Conservation (phyloP, 2,113 vertebrate genomes). For the Platysternon megacephalum region DNA sequence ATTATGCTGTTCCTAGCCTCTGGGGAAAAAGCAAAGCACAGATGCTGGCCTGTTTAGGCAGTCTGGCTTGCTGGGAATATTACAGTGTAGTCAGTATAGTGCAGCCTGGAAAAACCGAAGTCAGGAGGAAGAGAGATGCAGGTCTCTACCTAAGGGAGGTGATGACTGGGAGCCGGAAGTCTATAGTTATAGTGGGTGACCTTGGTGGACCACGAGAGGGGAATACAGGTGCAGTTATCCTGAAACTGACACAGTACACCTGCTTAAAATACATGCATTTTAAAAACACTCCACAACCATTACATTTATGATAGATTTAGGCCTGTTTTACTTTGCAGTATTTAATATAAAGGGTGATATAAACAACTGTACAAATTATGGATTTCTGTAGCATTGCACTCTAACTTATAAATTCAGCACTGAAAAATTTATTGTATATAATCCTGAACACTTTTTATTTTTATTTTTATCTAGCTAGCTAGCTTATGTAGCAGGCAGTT, state of each 20-base stretch:
- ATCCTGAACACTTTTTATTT: slow-evolving; percentile 45
- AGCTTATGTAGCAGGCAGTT: slow-evolving; percentile 3
- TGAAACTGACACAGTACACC: not conserved
- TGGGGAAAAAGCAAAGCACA: not conserved
- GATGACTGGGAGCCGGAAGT: not conserved
- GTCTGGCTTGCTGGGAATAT: not conserved
- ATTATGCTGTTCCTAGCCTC: not conserved
- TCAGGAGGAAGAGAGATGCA: no score
- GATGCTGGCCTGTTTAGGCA: not conserved
- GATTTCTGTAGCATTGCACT: slow-evolving; percentile 8
- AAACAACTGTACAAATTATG: slow-evolving; percentile 53
- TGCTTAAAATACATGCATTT: slow-evolving; percentile 37
- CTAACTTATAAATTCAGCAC: slow-evolving; percentile 35
- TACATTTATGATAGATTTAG: slow-evolving; percentile 44
- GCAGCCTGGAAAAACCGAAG: no score
- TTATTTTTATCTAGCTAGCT: no score
- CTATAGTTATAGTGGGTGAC: not conserved
- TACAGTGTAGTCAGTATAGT: no score
- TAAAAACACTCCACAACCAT: not conserved
- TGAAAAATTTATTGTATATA: not conserved
- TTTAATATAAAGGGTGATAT: slow-evolving; percentile 31
- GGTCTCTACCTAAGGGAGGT: not conserved
- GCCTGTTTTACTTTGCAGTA: slow-evolving; percentile 34
- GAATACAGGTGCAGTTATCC: not conserved
- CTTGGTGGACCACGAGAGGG: not conserved